Evolutionary conservation across 2,797 vertebrate genomes (phyloP).

Genomic region (Phataginus tetradactyla): DNA sequence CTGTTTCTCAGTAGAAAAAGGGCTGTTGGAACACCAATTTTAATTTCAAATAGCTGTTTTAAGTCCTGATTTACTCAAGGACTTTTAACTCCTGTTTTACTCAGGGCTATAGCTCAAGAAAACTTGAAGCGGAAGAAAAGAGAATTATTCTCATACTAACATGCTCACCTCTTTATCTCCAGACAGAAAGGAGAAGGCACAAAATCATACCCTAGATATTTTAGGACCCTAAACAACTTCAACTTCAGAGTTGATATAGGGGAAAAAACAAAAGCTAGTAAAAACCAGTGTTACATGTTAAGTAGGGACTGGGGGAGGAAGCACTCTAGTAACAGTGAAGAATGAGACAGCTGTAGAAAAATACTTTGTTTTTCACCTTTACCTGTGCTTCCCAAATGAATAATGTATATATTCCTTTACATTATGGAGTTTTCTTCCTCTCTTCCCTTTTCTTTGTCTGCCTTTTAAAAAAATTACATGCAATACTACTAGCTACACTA

Average conservation of each 20-base stretch:
- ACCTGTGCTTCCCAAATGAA: not conserved
- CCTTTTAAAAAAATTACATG: not conserved
- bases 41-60: not conserved
- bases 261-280: not conserved
- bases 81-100: not conserved
- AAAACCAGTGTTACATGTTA: not conserved
- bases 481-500: not conserved
- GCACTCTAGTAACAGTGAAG: not conserved
- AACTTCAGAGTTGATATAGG: not conserved
- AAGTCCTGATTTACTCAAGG: not conserved
- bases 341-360: not conserved
- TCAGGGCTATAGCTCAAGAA: not conserved
- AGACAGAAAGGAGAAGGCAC: not conserved
- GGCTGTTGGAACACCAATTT: not conserved
- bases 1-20: not conserved
- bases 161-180: not conserved
- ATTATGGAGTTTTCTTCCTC: not conserved
- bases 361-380: not conserved
- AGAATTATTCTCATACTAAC: not conserved
- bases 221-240: not conserved
- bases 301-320: not conserved
- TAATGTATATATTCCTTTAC: not conserved
- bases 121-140: not conserved
- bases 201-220: not conserved
- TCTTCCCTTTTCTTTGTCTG: not conserved